These are phyloP conservation scores for Strigops habroptila DNA, from an alignment of 2,113 vertebrate genomes.

Conservation along the genomic window DNA sequence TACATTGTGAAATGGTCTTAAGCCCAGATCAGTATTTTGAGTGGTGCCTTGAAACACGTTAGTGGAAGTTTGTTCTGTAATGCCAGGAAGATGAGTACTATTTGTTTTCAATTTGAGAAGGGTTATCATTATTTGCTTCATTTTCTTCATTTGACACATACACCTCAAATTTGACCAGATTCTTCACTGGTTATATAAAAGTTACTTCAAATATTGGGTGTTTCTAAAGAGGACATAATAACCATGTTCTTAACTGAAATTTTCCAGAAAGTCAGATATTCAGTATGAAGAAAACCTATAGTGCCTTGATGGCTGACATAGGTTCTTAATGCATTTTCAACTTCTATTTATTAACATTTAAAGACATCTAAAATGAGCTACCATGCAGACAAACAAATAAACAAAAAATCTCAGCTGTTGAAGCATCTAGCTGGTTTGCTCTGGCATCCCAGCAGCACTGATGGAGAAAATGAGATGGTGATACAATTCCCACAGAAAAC, in stretches of 20 bases:
- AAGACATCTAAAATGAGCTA: neutral
- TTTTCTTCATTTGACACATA: slow-evolving; percentile 47
- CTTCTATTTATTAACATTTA: neutral
- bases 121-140: slow-evolving; percentile 49
- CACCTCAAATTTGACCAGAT: neutral
- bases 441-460: neutral
- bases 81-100: slow-evolving; percentile 35
- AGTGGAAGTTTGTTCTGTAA: slow-evolving; percentile 13
- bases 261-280: neutral
- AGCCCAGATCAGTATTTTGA: neutral
- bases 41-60: neutral
- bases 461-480: slow-evolving; percentile 61
- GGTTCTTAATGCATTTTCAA: neutral
- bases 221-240: neutral
- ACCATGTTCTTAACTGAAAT: neutral
- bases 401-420: neutral
- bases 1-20: neutral
- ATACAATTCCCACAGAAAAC: slow-evolving; percentile 60
- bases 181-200: neutral
- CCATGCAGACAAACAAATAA: neutral
- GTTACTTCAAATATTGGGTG: neutral
- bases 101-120: slow-evolving; percentile 54
- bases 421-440: neutral
- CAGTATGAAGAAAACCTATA: neutral
- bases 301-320: neutral